A percentile compares a stretch with the other conserved stretches of the same genome.
Evolutionary conservation across 1,140 invertebrate genomes (phyloP).

Genomic region (Schlechtendalia chinensis): DNA sequence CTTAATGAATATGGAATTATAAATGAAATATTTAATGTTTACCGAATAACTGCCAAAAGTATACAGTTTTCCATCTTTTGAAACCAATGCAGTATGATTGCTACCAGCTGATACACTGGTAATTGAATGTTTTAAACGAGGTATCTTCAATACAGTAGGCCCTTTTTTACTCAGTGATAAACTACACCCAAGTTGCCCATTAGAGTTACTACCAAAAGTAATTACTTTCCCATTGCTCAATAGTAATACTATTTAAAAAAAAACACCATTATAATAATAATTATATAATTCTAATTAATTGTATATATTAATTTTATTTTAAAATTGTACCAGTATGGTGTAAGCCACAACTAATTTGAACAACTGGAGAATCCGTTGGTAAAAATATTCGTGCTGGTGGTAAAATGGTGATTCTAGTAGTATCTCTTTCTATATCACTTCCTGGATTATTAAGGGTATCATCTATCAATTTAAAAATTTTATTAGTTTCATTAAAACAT

Average conservation of each 20-base stretch:
- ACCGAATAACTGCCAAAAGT: conserved; percentile 92
- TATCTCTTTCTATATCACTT: conserved; percentile 65
- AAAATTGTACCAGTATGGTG: conserved; percentile 72
- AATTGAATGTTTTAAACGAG: conserved; percentile 36
- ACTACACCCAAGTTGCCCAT: conserved; percentile 89
- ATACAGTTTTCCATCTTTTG: conserved; percentile 84
- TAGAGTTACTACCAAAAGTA: conserved; percentile 90
- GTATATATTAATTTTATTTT: conserved; percentile 17
- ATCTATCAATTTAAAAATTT: conserved; percentile 19
- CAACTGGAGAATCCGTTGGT: conserved; percentile 67
- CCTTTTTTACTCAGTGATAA: conserved; percentile 28
- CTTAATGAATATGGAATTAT: background rate
- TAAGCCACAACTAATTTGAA: conserved; percentile 83
- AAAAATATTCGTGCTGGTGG: conserved; percentile 75
- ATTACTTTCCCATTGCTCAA: conserved; percentile 74
- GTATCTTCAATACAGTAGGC: conserved; percentile 39
- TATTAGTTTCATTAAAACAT: background rate
- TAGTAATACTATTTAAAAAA: conserved; percentile 60
- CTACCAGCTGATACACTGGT: conserved; percentile 74
- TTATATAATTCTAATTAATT: background rate
- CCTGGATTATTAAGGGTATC: conserved; percentile 17
- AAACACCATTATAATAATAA: background rate
- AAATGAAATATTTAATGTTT: conserved; percentile 50
- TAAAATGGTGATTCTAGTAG: conserved; percentile 69
- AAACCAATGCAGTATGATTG: conserved; percentile 91